Base-by-base conservation (phyloP, 2,888 invertebrate genomes). In the Neuroscelio doddi region DNA sequence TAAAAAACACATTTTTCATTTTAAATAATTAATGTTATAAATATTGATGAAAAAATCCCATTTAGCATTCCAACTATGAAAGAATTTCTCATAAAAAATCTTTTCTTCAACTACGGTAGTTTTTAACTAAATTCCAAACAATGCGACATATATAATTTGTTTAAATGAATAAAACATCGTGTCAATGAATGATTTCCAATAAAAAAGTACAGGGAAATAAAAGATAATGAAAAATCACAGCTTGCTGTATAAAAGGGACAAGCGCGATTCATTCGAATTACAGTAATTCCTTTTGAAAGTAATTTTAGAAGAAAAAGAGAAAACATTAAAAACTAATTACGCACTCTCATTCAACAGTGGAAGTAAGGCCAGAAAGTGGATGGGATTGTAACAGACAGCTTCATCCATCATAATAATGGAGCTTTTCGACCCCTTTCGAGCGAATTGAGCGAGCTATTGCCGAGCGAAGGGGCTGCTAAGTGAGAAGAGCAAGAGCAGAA, bases 401-500 rank as follows among this genome's bases (percentile, higher is more conserved):
- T 26, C 41, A 41, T 24, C 41, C 24, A 14, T 24, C 41, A 41
- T 24, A 41, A 41, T 41, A 41, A 41, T 41, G 41, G 41, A 41
- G 41, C 41, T 41, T 41, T 41, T 41, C 41, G 41, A 41, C 41
- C 41, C 41, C 41, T 41, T 41, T 41, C 41, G 41, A 24, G 26
- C 24, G 38, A 38, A 38, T 17, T 38, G 38, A 38, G 21, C 8
- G 16, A 38, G 16, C 38, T 17, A 38, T 17, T n/a, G 5, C 10
- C 17, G 8, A 17, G 5, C 38, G 17, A 38, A 38, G 9, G 38
- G 38, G 16, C 14, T 14, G 34, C 34, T 14, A 12, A 34, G 34
- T 10, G 34, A 34, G 34, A 12, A 12, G 14, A 14, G 34, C 14
- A 12, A 1, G 1, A 7, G 14, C 12, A 14, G 16, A 38, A 38